A percentile compares a stretch with the other conserved stretches of the same genome.
Conservation (phyloP, 2,888 invertebrate genomes). For the Epistrophe eligans region DNA sequence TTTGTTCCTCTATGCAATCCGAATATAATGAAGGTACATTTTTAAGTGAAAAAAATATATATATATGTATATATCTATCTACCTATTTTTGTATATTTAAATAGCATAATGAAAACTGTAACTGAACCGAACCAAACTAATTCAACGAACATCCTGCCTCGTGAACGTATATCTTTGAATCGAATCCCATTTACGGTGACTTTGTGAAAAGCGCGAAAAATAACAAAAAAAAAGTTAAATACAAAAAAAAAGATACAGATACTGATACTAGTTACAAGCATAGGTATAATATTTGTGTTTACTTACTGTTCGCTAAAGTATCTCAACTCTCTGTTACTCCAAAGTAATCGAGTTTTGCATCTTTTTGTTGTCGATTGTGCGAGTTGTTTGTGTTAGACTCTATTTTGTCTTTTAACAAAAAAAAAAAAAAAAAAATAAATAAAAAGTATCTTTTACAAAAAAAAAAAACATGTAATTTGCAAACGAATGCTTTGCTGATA, state of each 20-base stretch:
- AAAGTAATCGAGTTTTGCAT: constrained; percentile 43
- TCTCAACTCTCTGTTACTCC: constrained; percentile 32
- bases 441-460: constrained; percentile 43
- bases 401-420: constrained; percentile 27
- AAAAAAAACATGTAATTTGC: constrained; percentile 64
- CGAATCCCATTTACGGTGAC: constrained; percentile 62
- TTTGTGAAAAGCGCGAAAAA: constrained; percentile 40
- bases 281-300: constrained; percentile 10
- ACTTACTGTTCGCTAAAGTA: constrained; percentile 25
- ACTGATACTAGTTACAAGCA: background rate
- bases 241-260: background rate
- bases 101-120: constrained; percentile 46
- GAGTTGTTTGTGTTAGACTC: constrained; percentile 26
- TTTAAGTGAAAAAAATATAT: constrained; percentile 17
- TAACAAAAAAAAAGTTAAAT: constrained; percentile 3
- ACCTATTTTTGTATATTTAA: constrained; percentile 10
- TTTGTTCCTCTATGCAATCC: constrained; percentile 13
- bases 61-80: background rate
- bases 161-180: constrained; percentile 61
- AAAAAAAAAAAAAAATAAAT: background rate
- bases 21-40: constrained; percentile 40
- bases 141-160: constrained; percentile 36
- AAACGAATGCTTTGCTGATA: constrained; percentile 61
- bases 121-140: constrained; percentile 40
- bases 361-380: constrained; percentile 43